These are phyloP conservation scores for Aspiorhynchus laticeps DNA, from an alignment of 2,113 vertebrate genomes.

Conservation along the genomic window DNA sequence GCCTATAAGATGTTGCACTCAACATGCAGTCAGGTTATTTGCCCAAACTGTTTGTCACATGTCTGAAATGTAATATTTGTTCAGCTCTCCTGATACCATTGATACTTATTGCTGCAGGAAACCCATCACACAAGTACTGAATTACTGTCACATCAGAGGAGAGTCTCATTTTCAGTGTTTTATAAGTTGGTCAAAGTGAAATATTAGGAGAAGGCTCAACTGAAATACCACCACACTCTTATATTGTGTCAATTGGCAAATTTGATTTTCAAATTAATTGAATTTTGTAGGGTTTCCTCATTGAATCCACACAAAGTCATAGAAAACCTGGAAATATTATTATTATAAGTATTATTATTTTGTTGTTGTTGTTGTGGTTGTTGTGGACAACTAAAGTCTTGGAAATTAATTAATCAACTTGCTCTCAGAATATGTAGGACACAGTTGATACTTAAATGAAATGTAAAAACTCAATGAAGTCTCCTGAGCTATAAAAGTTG, in stretches of 20 bases:
- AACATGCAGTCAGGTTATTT: not conserved
- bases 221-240: not conserved
- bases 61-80: constrained; percentile 10
- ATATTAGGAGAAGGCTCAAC: not conserved
- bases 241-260: not conserved
- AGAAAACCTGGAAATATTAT: not conserved
- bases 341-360: not conserved
- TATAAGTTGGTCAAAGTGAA: not conserved
- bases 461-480: not conserved
- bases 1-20: not conserved
- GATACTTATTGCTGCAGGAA: constrained; percentile 2
- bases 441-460: not conserved
- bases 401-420: not conserved
- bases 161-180: not conserved
- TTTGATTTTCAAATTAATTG: too few species aligned
- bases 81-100: not conserved
- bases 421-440: not conserved
- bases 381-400: not conserved
- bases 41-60: not conserved
- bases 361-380: too few species aligned
- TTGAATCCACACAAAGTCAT: too few species aligned
- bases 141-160: not conserved
- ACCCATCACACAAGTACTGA: not conserved
- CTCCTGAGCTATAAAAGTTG: not conserved
- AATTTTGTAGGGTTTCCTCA: too few species aligned